Evolutionary conservation across 2,888 invertebrate genomes (phyloP).

Genomic region (Plagodis dolabraria): DNA sequence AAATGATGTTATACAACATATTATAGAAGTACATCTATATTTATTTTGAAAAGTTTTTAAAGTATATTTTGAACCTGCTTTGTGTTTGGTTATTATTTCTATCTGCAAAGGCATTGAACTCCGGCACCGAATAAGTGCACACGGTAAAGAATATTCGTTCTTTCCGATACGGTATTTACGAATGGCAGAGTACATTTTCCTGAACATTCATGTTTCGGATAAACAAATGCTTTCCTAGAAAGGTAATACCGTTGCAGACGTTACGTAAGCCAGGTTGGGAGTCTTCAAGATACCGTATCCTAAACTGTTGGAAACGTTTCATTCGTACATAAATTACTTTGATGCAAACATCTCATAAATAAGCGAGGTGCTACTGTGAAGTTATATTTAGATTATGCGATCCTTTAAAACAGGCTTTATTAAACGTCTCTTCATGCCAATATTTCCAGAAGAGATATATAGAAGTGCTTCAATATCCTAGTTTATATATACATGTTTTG

Average conservation of each 20-base stretch:
- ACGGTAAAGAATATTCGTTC: neutral
- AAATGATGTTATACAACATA: too few species aligned
- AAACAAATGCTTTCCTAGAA: conserved; percentile 35
- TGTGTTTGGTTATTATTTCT: neutral
- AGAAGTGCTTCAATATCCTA: too few species aligned
- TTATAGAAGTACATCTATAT: too few species aligned
- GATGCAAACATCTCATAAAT: conserved; percentile 37
- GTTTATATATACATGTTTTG: too few species aligned
- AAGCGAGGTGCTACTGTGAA: conserved; percentile 25
- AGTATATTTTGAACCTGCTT: too few species aligned
- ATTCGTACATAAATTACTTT: conserved; percentile 33
- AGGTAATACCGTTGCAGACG: conserved; percentile 25
- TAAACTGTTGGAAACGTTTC: conserved; percentile 24
- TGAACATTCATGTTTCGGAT: conserved; percentile 21
- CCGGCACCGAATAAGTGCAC: neutral
- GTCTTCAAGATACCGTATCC: conserved; percentile 35
- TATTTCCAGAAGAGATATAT: too few species aligned
- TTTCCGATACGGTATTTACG: neutral
- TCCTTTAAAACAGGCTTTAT: too few species aligned
- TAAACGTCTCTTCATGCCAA: too few species aligned
- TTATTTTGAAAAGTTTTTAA: too few species aligned
- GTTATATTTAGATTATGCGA: neutral
- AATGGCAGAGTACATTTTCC: conserved; percentile 15
- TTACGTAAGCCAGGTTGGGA: conserved; percentile 29
- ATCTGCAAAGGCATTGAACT: neutral